Base-by-base conservation (phyloP, 2,113 vertebrate species). In the Ranitomeya imitator region DNA sequence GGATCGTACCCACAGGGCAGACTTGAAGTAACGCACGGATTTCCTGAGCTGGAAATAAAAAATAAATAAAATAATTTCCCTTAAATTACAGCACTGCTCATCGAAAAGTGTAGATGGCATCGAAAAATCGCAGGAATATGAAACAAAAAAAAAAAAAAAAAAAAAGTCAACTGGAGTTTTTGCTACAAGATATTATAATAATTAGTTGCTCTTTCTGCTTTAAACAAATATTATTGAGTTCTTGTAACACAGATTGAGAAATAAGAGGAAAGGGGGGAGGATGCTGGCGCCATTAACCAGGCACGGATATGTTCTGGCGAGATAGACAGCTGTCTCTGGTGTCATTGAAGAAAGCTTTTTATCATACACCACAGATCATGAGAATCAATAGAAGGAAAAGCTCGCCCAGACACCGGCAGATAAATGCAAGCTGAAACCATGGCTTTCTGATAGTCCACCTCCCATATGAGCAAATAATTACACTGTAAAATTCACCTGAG, bases 281-380 rank as follows among this genome's bases (percentile, higher is more conserved):
- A 37, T 51, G 86, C 90, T 93, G 94, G 94, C 93, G 90, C 94
- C 94, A 90, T 90, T 74, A 92, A 91, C 93, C 92, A 89, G 59
- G 92, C 90, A 91, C 93, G 92, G 92, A 93, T 89, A 90, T 73
- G 85, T 90, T 92, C 92, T 91, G 54, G 91, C 89, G 87, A 90
- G 94, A 94, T 89, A 95, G 95, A 95, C 96, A 94, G 94, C 92
- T 93, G 94, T 92, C 95, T 95, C 94, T 94, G 90, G 90, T 92
- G 92, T 93, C 93, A 92, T 91, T 94, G 91, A 92, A 93, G 92
- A 83, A 85, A 21, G 90, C 93, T 91, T 93, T 94, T 89, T 93
- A 91, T 93, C 94, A 93, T 19, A 89, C 86, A 91, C 92, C 82
- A 55, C 90, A 92, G 93, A 94, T 92, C 92, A 93, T 57, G 91